A percentile compares a stretch with the other conserved stretches of the same genome.
Conservation (phyloP, 1,140 invertebrate genomes). For the Lasaia peninsularis region DNA sequence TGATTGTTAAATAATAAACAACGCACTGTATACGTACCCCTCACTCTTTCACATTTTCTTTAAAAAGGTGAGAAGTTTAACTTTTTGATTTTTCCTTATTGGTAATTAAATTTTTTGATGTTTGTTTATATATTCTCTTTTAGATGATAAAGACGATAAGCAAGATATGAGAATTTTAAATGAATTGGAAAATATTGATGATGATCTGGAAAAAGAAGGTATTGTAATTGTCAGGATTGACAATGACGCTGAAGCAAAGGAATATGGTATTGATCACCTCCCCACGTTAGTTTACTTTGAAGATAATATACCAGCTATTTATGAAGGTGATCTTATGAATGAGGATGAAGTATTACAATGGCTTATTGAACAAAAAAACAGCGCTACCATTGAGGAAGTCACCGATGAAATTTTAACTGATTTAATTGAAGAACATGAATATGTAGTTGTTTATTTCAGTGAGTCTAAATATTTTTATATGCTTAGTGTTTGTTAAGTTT, state of each 20-base stretch:
- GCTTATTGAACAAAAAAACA: slow-evolving; percentile 93
- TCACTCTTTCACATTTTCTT: neutral
- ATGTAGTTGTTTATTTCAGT: slow-evolving; percentile 96
- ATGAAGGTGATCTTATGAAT: slow-evolving; percentile 94
- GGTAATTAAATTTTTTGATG: too few relatives aligned
- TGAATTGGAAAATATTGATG: slow-evolving; percentile 95
- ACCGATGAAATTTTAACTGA: slow-evolving; percentile 93
- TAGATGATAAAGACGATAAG: slow-evolving; percentile 94
- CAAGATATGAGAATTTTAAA: slow-evolving; percentile 92
- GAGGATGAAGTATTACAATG: slow-evolving; percentile 94
- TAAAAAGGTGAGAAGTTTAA: too few relatives aligned
- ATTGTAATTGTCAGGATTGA: slow-evolving; percentile 94
- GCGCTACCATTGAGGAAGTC: slow-evolving; percentile 95
- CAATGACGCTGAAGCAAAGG: slow-evolving; percentile 91
- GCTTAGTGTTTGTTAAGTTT: too few relatives aligned
- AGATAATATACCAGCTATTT: slow-evolving; percentile 93
- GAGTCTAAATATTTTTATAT: slow-evolving; percentile 51
- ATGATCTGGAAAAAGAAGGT: slow-evolving; percentile 92
- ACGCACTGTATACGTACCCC: too few relatives aligned
- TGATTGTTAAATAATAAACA: too few relatives aligned
- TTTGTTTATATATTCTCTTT: slow-evolving; percentile 16
- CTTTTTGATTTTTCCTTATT: too few relatives aligned
- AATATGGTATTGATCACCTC: slow-evolving; percentile 93
- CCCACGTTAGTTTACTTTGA: slow-evolving; percentile 94
- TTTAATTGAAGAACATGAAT: slow-evolving; percentile 93